Conservation (phyloP, 2,797 vertebrate genomes). For the Sebastes minor region DNA sequence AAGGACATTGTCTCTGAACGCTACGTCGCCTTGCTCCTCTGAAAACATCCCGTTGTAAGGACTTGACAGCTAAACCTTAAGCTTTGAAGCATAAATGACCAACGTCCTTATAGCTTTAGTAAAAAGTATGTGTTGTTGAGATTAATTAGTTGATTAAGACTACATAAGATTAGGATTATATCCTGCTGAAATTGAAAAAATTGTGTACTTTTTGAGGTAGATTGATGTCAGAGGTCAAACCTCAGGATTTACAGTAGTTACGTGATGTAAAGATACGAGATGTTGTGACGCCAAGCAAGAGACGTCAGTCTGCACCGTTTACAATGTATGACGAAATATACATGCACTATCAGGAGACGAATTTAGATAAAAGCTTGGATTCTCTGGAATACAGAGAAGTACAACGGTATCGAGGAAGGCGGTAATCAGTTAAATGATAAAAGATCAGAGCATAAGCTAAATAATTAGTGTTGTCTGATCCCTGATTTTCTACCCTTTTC, state of each 20-base stretch:
- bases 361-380: background rate
- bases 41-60: slow-evolving; percentile 32
- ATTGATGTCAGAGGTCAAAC: background rate
- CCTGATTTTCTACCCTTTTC: slow-evolving; percentile 44
- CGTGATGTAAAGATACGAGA: background rate
- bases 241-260: background rate
- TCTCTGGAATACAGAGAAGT: background rate
- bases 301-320: slow-evolving; percentile 9
- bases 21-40: background rate
- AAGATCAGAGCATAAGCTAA: slow-evolving; percentile 52
- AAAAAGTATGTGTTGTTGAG: background rate
- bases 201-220: background rate
- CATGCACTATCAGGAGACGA: background rate
- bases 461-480: slow-evolving; percentile 59
- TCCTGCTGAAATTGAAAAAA: background rate
- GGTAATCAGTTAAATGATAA: slow-evolving; percentile 42
- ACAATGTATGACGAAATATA: background rate
- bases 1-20: slow-evolving; percentile 10
- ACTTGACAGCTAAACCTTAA: background rate
- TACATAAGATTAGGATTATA: background rate
- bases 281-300: background rate
- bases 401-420: slow-evolving; percentile 16
- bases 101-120: background rate
- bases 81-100: background rate
- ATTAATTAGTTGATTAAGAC: background rate